A percentile compares a stretch with the other conserved stretches of the same genome.
phyloP scores from a whole-genome alignment of 2,888 invertebrate species.

The Melanotus villosus region DNA sequence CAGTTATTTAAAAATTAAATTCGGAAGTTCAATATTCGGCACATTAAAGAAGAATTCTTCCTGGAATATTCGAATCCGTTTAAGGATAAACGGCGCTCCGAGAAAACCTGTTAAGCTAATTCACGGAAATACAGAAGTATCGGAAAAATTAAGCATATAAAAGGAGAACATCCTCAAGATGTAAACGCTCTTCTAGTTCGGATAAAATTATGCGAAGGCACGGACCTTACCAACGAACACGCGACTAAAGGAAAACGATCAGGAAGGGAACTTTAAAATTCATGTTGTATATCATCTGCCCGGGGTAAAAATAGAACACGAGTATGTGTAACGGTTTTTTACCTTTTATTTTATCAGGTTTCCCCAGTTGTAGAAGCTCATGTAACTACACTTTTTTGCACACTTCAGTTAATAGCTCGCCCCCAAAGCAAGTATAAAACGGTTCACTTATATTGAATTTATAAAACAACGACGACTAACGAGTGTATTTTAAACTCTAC shows the following conservation, averaged over 20 bases:
- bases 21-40: background rate
- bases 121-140: background rate
- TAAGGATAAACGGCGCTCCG: background rate
- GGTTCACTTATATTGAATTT: conserved; percentile 11
- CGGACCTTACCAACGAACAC: conserved; percentile 15
- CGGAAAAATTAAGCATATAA: background rate
- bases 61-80: background rate
- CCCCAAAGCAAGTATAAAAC: conserved; percentile 8
- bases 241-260: conserved; percentile 16
- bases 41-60: background rate
- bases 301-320: conserved; percentile 12
- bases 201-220: conserved; percentile 14
- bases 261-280: conserved; percentile 17
- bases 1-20: conserved; percentile 11
- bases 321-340: conserved; percentile 23
- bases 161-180: background rate
- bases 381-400: conserved; percentile 9
- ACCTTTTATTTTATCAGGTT: conserved; percentile 26
- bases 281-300: conserved; percentile 23
- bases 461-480: background rate
- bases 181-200: background rate
- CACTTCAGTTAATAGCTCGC: conserved; percentile 8
- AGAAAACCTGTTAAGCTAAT: background rate
- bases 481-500: conserved; percentile 5
- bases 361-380: conserved; percentile 11